Conservation (phyloP, 2,113 vertebrate species). For the Noctilio leporinus region DNA sequence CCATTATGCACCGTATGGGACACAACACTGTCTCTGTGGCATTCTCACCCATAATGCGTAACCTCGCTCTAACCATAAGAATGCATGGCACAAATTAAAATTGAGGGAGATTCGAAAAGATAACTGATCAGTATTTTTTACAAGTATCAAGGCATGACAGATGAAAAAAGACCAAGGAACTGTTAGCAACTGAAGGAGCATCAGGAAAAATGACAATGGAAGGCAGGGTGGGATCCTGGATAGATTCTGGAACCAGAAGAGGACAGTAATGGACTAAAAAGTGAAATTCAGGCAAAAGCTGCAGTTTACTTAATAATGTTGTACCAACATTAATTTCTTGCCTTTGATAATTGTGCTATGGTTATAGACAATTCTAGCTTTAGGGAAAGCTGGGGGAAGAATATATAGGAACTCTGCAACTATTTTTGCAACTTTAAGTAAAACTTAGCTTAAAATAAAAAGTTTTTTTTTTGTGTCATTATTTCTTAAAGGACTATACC, state of each 20-base stretch:
- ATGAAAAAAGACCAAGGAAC: neutral
- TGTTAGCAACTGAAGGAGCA: rapidly evolving
- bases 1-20: rapidly evolving
- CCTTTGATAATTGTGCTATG: neutral
- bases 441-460: neutral
- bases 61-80: rapidly evolving
- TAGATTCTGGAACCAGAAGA: no score
- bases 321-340: neutral
- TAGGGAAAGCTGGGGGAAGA: neutral
- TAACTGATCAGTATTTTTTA: neutral
- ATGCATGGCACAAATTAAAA: neutral
- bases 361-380: neutral
- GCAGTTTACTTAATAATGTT: neutral
- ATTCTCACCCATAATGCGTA: neutral
- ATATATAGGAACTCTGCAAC: neutral
- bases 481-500: neutral
- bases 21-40: rapidly evolving
- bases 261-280: neutral
- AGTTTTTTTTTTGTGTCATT: neutral
- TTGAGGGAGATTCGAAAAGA: neutral
- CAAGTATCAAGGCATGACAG: neutral
- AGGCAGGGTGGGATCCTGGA: neutral
- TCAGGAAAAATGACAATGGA: neutral
- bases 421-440: neutral
- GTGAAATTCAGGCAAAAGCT: no score